A percentile compares a stretch with the other conserved stretches of the same genome.
These are phyloP conservation scores for Grus americana DNA, from an alignment of 2,113 vertebrate species.

Conservation along the genomic window DNA sequence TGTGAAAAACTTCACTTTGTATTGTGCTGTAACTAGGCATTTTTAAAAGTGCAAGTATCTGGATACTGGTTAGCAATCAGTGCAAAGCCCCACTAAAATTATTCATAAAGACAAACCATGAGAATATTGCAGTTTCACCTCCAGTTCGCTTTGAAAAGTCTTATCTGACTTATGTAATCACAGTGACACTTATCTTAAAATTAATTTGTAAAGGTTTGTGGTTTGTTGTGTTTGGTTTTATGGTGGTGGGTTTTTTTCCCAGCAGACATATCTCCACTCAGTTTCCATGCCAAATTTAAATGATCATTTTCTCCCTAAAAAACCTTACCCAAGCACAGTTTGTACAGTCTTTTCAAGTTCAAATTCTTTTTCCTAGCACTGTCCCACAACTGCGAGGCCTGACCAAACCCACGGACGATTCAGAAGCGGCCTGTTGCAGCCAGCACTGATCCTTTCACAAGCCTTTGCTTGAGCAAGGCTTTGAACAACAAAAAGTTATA, in stretches of 20 bases:
- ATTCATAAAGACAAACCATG: neutral
- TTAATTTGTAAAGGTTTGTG: neutral
- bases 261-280: no score
- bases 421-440: rapidly evolving
- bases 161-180: neutral
- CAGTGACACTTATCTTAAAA: neutral
- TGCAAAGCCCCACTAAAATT: neutral
- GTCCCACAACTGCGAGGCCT: neutral
- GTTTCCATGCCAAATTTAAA: neutral
- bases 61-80: neutral
- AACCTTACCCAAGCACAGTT: neutral
- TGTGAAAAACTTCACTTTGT: neutral
- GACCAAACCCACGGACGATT: rapidly evolving
- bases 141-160: neutral
- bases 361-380: rapidly evolving
- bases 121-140: neutral
- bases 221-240: neutral
- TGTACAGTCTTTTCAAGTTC: no score
- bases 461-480: neutral
- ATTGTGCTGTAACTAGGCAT: neutral
- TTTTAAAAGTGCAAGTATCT: neutral
- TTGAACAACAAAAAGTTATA: neutral
- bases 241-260: neutral
- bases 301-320: rapidly evolving
- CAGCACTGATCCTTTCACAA: neutral